Base-by-base conservation (phyloP, 2,113 vertebrate genomes). In the Eudyptes chrysolophus region DNA sequence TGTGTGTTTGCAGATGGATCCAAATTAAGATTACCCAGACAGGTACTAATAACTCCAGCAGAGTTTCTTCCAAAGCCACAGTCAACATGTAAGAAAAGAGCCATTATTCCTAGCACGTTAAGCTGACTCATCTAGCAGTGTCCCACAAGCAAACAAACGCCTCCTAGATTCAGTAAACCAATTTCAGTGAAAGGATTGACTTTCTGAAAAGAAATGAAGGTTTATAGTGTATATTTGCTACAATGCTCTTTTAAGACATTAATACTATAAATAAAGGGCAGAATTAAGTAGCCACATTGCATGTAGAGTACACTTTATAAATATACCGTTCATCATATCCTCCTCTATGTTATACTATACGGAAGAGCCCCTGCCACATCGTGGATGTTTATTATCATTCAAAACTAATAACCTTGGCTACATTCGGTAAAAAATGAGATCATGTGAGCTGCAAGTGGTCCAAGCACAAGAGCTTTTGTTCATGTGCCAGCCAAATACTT, bases 331-430 rank as follows among this genome's bases (percentile, higher is more conserved):
- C 75, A 30, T 58, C 84, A 86, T 24, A 49, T 32, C 55, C 38
- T 86, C 11, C 65, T 89, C 74, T 38, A 4, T 27, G 70, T 64
- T 85, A 44, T 13, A 34, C 29, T 64, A 26, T 8, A 60, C 1
- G 1, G 40, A 66, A 40, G 40, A 89, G 40, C 8, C 49, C 24
- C 24, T 83, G 27, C n/a, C 32, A 51, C 40, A 79, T 36, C 1
- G 5, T 72, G 60, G 68, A 55, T 95, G 89, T 87, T 96, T 93
- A 81, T 95, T 89, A 82, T 92, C 16, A 54, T 94, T 83, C 69
- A 82, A 82, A 94, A 84, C 44, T 49, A 84, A 81, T 34, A 64
- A 76, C 19, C 17, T 65, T 87, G 77, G 61, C 61, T 72, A 27
- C 61, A 65, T 90, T 75, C 48, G 79, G 60, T 22, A 54, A 79